Base-by-base conservation (phyloP, 1,140 invertebrate genomes). In the Drosophila truncata region DNA sequence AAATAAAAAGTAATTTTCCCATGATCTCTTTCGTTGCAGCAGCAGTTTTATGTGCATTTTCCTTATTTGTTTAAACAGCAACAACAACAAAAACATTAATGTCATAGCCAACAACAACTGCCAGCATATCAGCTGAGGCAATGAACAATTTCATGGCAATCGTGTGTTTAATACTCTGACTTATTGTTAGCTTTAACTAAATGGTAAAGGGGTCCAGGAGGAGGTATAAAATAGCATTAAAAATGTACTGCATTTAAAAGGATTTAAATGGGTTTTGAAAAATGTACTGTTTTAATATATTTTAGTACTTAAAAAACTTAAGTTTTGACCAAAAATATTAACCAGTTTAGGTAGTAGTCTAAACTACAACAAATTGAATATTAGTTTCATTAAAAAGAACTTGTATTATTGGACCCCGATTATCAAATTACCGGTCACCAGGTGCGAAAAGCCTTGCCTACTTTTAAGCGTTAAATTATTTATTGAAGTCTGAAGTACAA, bases 61-160 rank as follows among this genome's bases (percentile, higher is more conserved):
- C 83, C 83, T 88, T 87, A 87, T 87, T 87, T 87, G 83, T 83
- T 87, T 80, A 87, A 86, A 65, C 46, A 85, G 49, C 82, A 80
- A 70, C 59, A 67, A 66, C 41, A 75, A 64, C 44, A 23, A 27
- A 10, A 64, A 47, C 37, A 70, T 35, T 35, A 70, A 44, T 42
- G 55, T 58, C 55, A 58, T 18, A 41, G 29, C 20, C 58, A 64
- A 54, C 72, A 72, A 81, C 47, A 57, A 52, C 16, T 9, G 39
- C 16, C 29, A 67, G 27, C 57, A 41, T 39, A 46, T 39, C 52
- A 49, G 46, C 59, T 35, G 44, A 72, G 42, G 44, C 33, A 60
- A 50, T 72, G 66, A 75, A 82, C 83, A 70, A 80, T 88, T 83
- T 77, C 76, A 87, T 61, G 82, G 80, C 72, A 87, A 83, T 80